phyloP scores from a whole-genome alignment of 2,113 vertebrate species.

The Trichechus manatus region DNA sequence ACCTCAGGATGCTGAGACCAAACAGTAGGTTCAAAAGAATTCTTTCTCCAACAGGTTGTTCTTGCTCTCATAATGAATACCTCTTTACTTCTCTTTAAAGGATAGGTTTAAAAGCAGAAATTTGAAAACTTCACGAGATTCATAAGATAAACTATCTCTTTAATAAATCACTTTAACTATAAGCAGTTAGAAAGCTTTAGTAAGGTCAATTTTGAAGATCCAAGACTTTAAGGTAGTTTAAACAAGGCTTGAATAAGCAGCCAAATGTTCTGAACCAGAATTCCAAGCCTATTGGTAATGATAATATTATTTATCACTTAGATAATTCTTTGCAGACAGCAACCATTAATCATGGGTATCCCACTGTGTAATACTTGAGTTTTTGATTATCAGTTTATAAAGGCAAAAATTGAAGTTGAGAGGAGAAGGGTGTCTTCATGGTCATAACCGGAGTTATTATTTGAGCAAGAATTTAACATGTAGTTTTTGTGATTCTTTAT shows the following conservation, averaged over 20 bases:
- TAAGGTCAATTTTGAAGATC: slow-evolving; percentile 28
- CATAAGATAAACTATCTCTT: neutral
- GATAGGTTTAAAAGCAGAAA: slow-evolving; percentile 49
- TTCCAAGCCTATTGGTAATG: slow-evolving; percentile 54
- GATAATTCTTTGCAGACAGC: slow-evolving; percentile 63
- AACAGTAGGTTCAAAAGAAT: neutral
- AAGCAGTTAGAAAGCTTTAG: slow-evolving; percentile 1
- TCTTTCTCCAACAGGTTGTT: neutral
- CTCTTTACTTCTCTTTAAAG: slow-evolving; percentile 5
- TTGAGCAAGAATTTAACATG: neutral
- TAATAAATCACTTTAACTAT: neutral
- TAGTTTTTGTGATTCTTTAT: slow-evolving; percentile 51
- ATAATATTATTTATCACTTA: slow-evolving; percentile 63
- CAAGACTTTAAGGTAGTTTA: slow-evolving; percentile 55
- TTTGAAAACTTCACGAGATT: slow-evolving; percentile 31
- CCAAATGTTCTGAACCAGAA: slow-evolving; percentile 52
- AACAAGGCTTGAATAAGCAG: slow-evolving; percentile 27
- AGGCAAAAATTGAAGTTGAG: slow-evolving; percentile 42
- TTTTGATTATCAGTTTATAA: slow-evolving; percentile 62
- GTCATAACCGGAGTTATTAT: slow-evolving; percentile 17
- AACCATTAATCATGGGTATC: slow-evolving; percentile 53
- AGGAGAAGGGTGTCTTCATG: neutral
- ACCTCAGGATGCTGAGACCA: neutral
- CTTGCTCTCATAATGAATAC: slow-evolving; percentile 45
- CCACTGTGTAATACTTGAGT: neutral